Evolutionary conservation across 2,888 invertebrate genomes (phyloP), one percentile per base, ranked within the genome.

Genomic region (Nemurella pictetii): DNA sequence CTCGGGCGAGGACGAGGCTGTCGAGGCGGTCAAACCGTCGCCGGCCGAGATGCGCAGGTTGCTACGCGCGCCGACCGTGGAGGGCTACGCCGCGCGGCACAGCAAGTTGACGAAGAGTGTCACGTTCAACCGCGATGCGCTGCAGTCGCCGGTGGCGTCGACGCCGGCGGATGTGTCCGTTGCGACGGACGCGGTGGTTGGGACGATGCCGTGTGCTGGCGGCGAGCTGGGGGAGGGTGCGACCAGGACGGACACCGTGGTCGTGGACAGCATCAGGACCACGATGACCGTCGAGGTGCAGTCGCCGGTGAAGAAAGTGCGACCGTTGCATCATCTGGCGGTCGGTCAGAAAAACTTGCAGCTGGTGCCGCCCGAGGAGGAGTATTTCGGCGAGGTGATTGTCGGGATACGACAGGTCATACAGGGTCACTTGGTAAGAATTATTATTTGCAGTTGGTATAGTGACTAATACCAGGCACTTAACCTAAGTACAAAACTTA

Each of bases 101-200:
- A 95, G 95, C 87, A 97, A 97, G 90, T 94, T 97, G 90, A 93
- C 96, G 83, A 97, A 97, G 92, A 96, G 96, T 90, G 96, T 97
- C 87, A 96, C 96, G 86, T 97, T 96, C 91, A 96, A 97, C 91
- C 92, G 95, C 86, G 95, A 96, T 90, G 96, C 96, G 84, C 92
- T 96, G 89, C 95, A 95, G 87, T 96, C 96, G 88, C 96, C 96
- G 9, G 20, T 15, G 30, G 20, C 30, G 28, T 29, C 78, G 28
- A 78, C 78, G 30, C 9, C 75, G 20, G 9, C 36, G 9, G 15
- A 7, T 9, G 75, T 75, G 26, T 3, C 9, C 3, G 78, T 28
- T n/a, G n/a, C n/a, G n/a, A n/a, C n/a, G n/a, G n/a, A n/a, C n/a
- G n/a, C n/a, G n/a, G n/a, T n/a, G n/a, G n/a, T n/a, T n/a, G 20